A percentile compares a stretch with the other conserved stretches of the same genome.
phyloP scores from a whole-genome alignment of 2,113 vertebrate genomes.

The Cryptotis parvus region DNA sequence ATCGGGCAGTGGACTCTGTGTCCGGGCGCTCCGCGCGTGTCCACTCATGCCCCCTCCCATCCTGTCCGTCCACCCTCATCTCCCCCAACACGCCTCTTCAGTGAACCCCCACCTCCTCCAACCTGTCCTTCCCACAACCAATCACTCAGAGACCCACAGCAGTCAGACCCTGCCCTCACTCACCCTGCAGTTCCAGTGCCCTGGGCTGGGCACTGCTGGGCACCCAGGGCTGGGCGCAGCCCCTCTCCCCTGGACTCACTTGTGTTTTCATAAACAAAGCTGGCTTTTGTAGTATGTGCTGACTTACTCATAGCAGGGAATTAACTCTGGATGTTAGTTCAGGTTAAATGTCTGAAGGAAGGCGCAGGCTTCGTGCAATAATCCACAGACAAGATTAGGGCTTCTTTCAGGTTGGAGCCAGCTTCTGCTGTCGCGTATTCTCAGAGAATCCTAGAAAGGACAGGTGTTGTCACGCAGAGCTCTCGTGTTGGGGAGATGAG shows the following conservation, averaged over 20 bases:
- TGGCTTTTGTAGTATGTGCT: constrained; percentile 48
- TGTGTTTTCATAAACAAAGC: constrained; percentile 71
- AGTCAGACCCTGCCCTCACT: constrained; percentile 23
- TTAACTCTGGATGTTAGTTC: constrained; percentile 82
- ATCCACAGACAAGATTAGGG: constrained; percentile 79
- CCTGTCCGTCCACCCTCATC: not conserved
- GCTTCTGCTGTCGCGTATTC: constrained; percentile 55
- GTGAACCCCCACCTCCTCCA: not conserved
- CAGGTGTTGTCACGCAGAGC: constrained; percentile 53
- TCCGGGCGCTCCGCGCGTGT: too few relatives aligned
- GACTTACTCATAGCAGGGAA: constrained; percentile 75
- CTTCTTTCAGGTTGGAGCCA: constrained; percentile 80
- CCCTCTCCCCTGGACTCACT: constrained; percentile 66
- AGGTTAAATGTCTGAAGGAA: constrained; percentile 85
- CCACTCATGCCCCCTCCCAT: too few relatives aligned
- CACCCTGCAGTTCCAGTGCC: constrained; percentile 43
- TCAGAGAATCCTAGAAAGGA: constrained; percentile 48
- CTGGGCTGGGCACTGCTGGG: not conserved
- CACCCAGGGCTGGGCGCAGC: constrained; percentile 45
- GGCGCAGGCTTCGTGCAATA: constrained; percentile 81
- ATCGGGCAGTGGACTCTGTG: constrained; percentile 18
- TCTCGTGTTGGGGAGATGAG: constrained; percentile 21
- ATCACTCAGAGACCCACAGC: constrained; percentile 47
- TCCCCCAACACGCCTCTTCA: constrained; percentile 19
- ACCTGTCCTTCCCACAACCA: constrained; percentile 32